A percentile compares a stretch with the other conserved stretches of the same genome.
Evolutionary conservation across 2,888 invertebrate genomes (phyloP).

Genomic region (Amiota minor): DNA sequence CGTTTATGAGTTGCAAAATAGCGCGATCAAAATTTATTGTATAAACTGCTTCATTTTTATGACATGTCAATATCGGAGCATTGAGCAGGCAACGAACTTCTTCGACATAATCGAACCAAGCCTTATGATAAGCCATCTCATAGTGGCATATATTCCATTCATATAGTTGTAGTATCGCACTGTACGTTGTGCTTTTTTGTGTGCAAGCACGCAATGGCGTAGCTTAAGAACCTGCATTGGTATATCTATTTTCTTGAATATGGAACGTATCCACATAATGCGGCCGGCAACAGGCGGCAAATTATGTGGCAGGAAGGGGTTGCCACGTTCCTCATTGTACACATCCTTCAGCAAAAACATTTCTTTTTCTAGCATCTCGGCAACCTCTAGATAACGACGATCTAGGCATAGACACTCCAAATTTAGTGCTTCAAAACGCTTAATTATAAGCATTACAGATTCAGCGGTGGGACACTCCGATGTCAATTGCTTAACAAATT

Average conservation of each 20-base stretch:
- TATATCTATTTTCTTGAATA: slow-evolving; percentile 81
- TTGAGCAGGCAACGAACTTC: slow-evolving; percentile 79
- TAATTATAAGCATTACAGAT: slow-evolving; percentile 75
- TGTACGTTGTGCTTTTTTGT: slow-evolving; percentile 82
- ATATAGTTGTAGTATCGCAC: slow-evolving; percentile 86
- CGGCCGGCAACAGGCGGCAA: slow-evolving; percentile 87
- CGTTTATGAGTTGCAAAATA: slow-evolving; percentile 82
- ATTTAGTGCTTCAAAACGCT: slow-evolving; percentile 82
- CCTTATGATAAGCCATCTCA: slow-evolving; percentile 86
- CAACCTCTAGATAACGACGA: slow-evolving; percentile 82
- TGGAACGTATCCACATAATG: slow-evolving; percentile 87
- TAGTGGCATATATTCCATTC: slow-evolving; percentile 85
- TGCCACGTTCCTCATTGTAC: slow-evolving; percentile 84
- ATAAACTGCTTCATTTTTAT: slow-evolving; percentile 79
- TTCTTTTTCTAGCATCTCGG: slow-evolving; percentile 80
- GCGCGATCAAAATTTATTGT: slow-evolving; percentile 83
- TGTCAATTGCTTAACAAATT: slow-evolving; percentile 79
- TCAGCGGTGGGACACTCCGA: slow-evolving; percentile 74
- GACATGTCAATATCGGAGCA: slow-evolving; percentile 79
- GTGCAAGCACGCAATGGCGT: slow-evolving; percentile 74
- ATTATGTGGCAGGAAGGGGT: slow-evolving; percentile 82
- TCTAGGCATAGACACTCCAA: slow-evolving; percentile 83
- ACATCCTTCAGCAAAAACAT: slow-evolving; percentile 81
- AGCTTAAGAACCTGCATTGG: slow-evolving; percentile 79
- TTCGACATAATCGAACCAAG: slow-evolving; percentile 85